These are phyloP conservation scores for Limnephilus rhombicus DNA, from an alignment of 2,888 invertebrate species.

Conservation along the genomic window DNA sequence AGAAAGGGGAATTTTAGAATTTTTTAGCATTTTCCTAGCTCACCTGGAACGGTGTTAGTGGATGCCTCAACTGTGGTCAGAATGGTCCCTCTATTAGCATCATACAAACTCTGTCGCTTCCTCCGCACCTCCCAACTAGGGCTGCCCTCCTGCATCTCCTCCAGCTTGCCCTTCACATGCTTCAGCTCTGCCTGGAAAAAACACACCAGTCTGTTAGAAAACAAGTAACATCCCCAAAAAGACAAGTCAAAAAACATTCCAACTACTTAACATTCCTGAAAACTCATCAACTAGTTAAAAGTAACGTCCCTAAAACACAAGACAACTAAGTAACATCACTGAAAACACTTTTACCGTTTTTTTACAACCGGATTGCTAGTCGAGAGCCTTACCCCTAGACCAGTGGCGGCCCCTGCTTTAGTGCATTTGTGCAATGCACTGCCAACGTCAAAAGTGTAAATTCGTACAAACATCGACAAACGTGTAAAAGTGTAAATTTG, in stretches of 20 bases:
- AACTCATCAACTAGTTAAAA: not conserved
- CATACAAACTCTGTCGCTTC: constrained; percentile 72
- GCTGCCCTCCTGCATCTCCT: constrained; percentile 45
- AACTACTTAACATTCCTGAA: not conserved
- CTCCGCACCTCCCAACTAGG: constrained; percentile 69
- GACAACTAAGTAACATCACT: too few species aligned
- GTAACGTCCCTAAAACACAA: too few species aligned
- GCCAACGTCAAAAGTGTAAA: too few species aligned
- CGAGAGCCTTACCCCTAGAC: too few species aligned
- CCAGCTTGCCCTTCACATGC: constrained; percentile 53
- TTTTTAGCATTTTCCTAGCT: not conserved
- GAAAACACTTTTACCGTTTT: too few species aligned
- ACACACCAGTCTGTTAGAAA: not conserved
- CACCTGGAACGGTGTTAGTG: constrained; percentile 69
- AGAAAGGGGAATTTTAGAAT: not conserved
- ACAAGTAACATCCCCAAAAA: not conserved
- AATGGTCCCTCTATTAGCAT: constrained; percentile 69
- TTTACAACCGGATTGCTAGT: too few species aligned
- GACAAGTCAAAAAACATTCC: too few species aligned
- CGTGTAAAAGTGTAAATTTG: too few species aligned
- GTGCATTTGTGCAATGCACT: too few species aligned
- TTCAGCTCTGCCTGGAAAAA: constrained; percentile 52
- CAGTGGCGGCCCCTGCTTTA: too few species aligned
- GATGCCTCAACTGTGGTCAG: constrained; percentile 68
- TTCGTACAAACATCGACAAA: too few species aligned